Evolutionary conservation across 2,113 vertebrate genomes (phyloP), one percentile per base, ranked within the genome.

Genomic region (Pygoscelis antarcticus): DNA sequence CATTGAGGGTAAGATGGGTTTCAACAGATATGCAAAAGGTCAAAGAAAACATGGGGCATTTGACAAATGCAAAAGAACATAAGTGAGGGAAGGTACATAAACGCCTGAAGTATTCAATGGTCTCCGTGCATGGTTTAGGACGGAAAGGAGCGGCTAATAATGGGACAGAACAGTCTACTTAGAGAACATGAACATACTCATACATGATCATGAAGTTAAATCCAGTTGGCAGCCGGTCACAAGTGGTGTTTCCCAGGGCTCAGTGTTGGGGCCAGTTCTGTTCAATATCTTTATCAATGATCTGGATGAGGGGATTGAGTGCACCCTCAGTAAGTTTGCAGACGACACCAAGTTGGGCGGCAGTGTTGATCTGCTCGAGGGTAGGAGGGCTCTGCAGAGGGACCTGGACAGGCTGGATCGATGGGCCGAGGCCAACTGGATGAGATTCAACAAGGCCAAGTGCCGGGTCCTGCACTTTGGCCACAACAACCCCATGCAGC

Each of bases 231-330:
- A 2, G 17, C 10, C 0, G 0, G 26, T 29, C 36, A 68, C 25
- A 21, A 49, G 57, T 1, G 5, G 13, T 11, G 36, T 0, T 38
- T 22, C 8, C 11, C 0, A 1, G n/a, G 14, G 27, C 30, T 44
- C 38, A 18, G 13, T 0, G 4, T 2, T 9, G 18, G 2, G 3
- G 22, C 34, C 34, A 42, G 2, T 49, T 54, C 22, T 47, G 4
- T n/a, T 60, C 23, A 4, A 2, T 2, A 4, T 16, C 60, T 82
- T 70, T 52, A 62, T 32, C 70, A 54, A 1, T 36, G 36, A 58
- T 20, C 34, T 15, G 42, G 3, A 7, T 0, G 0, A 89, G n/a
- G 4, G 13, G 16, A 71, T 7, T 0, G 1, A 77, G 29, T 4
- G 19, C 29, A 26, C 34, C 4, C 51, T 26, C 51, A 49, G 13